Percentiles rank a stretch among this genome's conserved stretches.
Conservation (phyloP, 2,113 vertebrate species). For the Pseudorectes ferrugineus region DNA sequence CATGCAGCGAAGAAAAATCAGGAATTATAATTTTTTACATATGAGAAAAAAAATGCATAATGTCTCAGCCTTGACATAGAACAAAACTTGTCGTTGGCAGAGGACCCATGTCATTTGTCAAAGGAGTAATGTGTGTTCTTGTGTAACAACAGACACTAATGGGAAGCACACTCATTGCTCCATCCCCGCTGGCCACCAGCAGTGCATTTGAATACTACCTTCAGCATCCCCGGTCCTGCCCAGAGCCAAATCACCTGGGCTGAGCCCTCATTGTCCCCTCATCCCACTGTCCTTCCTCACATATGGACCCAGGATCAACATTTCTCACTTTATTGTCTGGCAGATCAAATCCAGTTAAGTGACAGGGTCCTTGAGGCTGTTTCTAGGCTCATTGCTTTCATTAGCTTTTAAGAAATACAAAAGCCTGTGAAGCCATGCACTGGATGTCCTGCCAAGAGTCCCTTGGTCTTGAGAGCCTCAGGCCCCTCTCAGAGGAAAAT, state of each 20-base stretch:
- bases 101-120: background rate
- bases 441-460: background rate
- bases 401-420: conserved; percentile 6
- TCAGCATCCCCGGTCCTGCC: background rate
- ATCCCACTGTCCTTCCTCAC: background rate
- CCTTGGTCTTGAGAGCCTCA: background rate
- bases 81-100: background rate
- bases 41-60: background rate
- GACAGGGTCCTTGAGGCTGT: background rate
- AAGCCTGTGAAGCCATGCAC: background rate
- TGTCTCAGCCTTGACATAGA: background rate
- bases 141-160: background rate
- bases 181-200: background rate
- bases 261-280: background rate
- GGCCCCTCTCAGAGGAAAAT: background rate
- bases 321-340: background rate
- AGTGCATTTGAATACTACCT: background rate
- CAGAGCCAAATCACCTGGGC: background rate
- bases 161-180: background rate
- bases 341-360: background rate
- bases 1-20: background rate
- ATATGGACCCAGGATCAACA: background rate
- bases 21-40: background rate
- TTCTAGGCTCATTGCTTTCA: background rate
- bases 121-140: conserved; percentile 2